Evolutionary conservation across 2,113 vertebrate species (phyloP), one percentile per base, ranked within the genome.

Genomic region (Oplegnathus fasciatus): DNA sequence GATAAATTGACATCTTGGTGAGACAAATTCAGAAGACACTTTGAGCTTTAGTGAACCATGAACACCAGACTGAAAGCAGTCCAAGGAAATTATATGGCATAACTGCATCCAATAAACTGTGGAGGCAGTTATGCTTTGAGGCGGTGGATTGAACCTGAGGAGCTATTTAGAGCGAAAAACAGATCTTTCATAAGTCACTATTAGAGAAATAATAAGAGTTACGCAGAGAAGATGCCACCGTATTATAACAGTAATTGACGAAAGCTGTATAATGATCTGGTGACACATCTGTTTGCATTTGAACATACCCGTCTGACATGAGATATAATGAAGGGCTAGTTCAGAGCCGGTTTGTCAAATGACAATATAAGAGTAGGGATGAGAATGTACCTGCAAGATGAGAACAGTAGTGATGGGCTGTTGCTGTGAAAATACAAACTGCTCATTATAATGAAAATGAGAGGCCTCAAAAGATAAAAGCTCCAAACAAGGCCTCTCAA

Each of bases 371-470:
- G 32, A 62, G 24, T 5, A 50, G 24, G 62, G 42, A 42, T 24
- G 20, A 30, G 20, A 42, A 32, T n/a, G 50, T 44, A 30, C n/a
- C 48, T 57, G 37, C n/a, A 34, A 42, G n/a, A 44, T 14, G 26
- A 55, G 34, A 32, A 75, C 9, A n/a, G 17, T 10, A 28, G 42
- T 48, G 60, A 44, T 40, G 22, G 26, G 69, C 37, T 37, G 34
- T 26, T 67, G 24, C n/a, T 17, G 62, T 42, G 32, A 32, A 68
- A 55, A 46, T 32, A 1, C 30, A 34, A 46, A 34, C 15, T 42
- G 55, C 65, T 62, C 15, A 42, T 75, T 24, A 48, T 5, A 30
- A 75, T 75, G 42, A 75, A 73, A 82, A 82, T 22, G 9, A 65
- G 24, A 81, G 14, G 37, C 10, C 24, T 58, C 40, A 67, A 37